phyloP scores from a whole-genome alignment of 2,888 invertebrate species.

The Meiosimyza platycephala region DNA sequence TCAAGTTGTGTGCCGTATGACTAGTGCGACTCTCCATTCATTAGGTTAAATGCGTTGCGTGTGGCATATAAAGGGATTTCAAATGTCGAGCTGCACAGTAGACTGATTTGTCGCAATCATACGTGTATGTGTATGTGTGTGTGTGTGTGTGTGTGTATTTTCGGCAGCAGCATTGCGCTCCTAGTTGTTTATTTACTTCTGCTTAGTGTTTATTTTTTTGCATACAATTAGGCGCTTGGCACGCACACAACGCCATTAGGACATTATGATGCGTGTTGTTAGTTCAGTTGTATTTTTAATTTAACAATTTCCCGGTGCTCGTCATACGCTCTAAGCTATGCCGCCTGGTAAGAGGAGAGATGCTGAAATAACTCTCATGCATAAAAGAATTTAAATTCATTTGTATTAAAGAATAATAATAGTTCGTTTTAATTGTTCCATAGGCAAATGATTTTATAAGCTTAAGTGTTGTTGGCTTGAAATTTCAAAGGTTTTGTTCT shows the following conservation, averaged over 20 bases:
- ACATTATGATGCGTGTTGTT: neutral
- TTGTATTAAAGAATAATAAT: no score
- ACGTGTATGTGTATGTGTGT: neutral
- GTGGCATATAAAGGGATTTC: conserved; percentile 10
- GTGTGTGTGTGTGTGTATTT: neutral
- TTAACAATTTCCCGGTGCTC: neutral
- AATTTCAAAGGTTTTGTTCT: no score
- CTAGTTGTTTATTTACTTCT: no score
- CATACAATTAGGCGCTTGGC: conserved; percentile 15
- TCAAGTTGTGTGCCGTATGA: no score
- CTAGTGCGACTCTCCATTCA: neutral
- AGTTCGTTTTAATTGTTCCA: no score
- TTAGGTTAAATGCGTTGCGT: conserved; percentile 27
- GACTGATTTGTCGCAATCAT: neutral
- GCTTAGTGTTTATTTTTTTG: conserved; percentile 25
- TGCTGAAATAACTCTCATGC: no score
- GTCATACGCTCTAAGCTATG: neutral
- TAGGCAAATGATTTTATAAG: no score
- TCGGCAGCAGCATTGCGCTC: neutral
- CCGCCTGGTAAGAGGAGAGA: no score
- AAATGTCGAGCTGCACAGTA: neutral
- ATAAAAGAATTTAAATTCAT: no score
- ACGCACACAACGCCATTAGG: conserved; percentile 23
- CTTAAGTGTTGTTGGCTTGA: no score
- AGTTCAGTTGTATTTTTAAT: no score